These are phyloP conservation scores for Herminia tarsipennalis DNA, from an alignment of 2,888 invertebrate species.

Conservation along the genomic window DNA sequence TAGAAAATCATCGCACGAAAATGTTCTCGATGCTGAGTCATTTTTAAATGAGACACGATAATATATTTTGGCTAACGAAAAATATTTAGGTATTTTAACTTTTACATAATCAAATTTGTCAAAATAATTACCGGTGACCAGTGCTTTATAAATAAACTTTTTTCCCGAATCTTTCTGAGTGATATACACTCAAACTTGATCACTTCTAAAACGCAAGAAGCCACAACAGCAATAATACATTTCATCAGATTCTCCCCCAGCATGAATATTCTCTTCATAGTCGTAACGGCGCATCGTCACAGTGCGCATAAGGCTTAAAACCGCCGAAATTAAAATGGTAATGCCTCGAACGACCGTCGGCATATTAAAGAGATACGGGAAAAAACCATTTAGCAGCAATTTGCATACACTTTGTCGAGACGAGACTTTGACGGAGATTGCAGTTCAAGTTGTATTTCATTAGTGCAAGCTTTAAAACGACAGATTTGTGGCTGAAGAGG, in stretches of 20 bases:
- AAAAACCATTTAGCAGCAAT: constrained; percentile 50
- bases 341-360: constrained; percentile 47
- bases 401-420: constrained; percentile 51
- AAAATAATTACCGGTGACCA: no score
- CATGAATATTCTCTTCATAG: constrained; percentile 33
- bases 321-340: constrained; percentile 58
- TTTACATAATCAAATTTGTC: no score
- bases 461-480: constrained; percentile 11
- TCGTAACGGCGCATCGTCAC: constrained; percentile 15
- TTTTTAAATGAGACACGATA: no score
- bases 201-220: constrained; percentile 3
- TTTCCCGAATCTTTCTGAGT: no score
- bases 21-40: no score
- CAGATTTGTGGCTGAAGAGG: not conserved
- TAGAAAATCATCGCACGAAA: no score
- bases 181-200: not conserved
- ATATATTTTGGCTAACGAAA: no score
- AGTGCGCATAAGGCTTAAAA: constrained; percentile 40
- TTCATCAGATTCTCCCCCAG: constrained; percentile 10
- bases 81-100: no score
- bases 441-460: constrained; percentile 31
- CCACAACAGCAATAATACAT: constrained; percentile 1
- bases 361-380: constrained; percentile 46
- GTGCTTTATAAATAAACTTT: no score
- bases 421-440: constrained; percentile 27